Evolutionary conservation across 2,888 invertebrate genomes (phyloP), one percentile per base, ranked within the genome.

Genomic region (Amblyteles armatorius): DNA sequence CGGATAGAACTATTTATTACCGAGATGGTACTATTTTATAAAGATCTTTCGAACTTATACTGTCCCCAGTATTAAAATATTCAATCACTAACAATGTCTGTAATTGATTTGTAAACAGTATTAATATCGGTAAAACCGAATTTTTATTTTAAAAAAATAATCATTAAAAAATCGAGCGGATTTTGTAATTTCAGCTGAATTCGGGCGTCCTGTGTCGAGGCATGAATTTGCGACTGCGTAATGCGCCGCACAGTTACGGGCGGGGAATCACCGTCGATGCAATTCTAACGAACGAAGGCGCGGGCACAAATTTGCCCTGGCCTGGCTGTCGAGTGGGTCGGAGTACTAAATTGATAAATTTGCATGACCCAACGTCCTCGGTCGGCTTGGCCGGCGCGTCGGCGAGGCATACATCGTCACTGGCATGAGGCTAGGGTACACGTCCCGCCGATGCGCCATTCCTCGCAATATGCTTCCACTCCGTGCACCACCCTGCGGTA

Each of bases 301-400:
- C 69, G 76, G 48, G 65, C 44, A 73, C 60, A 16, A 48, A 60
- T 73, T 73, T 52, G 29, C 48, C 22, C 26, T 63, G 63, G 48
- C 44, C 63, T 44, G 60, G 44, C 83, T 87, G 88, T 89, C 82
- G 90, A 90, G 87, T 89, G 89, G 88, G 88, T 86, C 88, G 87
- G 86, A 87, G 88, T 86, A 86, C 88, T 93, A 90, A 93, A 93
- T 93, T 93, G 92, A 93, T 93, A 92, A 93, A 93, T 93, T 92
- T 92, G 91, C 92, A 92, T 91, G 90, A 88, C 88, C 89, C 89
- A 89, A 84, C 88, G 87, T 90, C 89, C 88, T 89, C 89, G 85
- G 86, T 80, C 86, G 82, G 33, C n/a, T 50, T 19, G 76, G 40
- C 36, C 65, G 65, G 68, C 60, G 68, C 60, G 50, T 71, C 52